Percentiles rank a stretch among this genome's conserved stretches.
Evolutionary conservation across 2,888 invertebrate genomes (phyloP).

Genomic region (Tillus elongatus): DNA sequence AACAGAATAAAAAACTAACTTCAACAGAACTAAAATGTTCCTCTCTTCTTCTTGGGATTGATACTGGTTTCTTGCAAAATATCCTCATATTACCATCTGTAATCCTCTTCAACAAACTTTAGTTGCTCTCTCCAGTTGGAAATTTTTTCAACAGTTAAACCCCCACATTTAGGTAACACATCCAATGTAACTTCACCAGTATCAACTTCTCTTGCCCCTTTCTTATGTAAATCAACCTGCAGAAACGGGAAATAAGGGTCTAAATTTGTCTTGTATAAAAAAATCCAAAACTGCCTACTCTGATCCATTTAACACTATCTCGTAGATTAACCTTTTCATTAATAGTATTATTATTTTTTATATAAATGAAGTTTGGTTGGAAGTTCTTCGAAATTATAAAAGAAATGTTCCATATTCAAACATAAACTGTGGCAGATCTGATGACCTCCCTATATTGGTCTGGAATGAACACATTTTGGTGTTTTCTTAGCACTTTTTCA

Average conservation of each 20-base stretch:
- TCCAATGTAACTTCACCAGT: no score
- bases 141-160: not conserved
- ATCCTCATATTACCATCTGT: conserved; percentile 1
- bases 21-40: no score
- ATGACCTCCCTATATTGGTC: not conserved
- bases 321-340: conserved; percentile 2
- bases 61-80: not conserved
- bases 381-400: not conserved
- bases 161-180: not conserved
- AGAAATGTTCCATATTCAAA: not conserved
- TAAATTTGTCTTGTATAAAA: not conserved
- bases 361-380: not conserved
- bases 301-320: not conserved
- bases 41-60: conserved; percentile 2
- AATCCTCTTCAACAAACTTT: not conserved
- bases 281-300: not conserved
- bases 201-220: no score
- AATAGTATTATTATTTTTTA: not conserved
- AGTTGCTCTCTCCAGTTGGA: not conserved
- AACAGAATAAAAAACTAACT: no score
- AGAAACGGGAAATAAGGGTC: not conserved
- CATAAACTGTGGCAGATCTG: not conserved
- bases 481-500: conserved; percentile 28
- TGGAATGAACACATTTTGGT: conserved; percentile 12
- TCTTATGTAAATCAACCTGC: not conserved